Base-by-base conservation (phyloP, 1,140 invertebrate species). In the Cotesia typhae region DNA sequence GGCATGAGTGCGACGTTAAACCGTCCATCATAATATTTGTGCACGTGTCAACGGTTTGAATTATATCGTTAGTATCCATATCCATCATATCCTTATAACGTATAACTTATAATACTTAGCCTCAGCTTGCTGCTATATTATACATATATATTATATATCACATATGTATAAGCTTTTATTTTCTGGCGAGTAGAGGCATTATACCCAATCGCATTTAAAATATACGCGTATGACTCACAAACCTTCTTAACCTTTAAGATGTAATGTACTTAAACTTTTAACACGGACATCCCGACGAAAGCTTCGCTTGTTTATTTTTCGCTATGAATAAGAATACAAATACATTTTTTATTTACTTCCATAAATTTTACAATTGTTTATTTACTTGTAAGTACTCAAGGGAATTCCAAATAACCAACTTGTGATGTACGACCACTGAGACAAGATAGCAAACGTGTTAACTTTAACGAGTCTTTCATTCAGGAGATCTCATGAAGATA, bases 11-110 rank as follows among this genome's bases (percentile, higher is more conserved):
- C 51, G 52, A 57, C 53, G 71, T 67, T 72, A 75, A 77, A 66
- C 70, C 75, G 76, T 82, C 75, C 74, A 82, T 83, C 81, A 83
- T 80, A 82, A 83, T 79, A 79, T 83, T 83, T 83, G 81, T 82
- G 81, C 74, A 77, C 73, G 73, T 72, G 79, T 83, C 80, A 75
- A 74, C 79, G 74, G 66, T 67, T 78, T 81, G 78, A 81, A 80
- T 82, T 81, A 80, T 82, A 76, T 76, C 76, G 79, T 80, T 78
- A 82, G 74, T 57, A 20, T 59, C 7, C n/a, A 66, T 41, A 55
- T 36, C 37, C 51, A 35, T 17, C 35, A 20, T 65, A 10, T 38
- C 28, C 53, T n/a, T 55, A 28, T 28, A 28, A 28, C 28, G 1
- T 28, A 28, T 28, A 9, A 47, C 41, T 47, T 6, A 47, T 47